Base-by-base conservation (phyloP, 1,140 invertebrate genomes). In the Drosophila lowei region DNA sequence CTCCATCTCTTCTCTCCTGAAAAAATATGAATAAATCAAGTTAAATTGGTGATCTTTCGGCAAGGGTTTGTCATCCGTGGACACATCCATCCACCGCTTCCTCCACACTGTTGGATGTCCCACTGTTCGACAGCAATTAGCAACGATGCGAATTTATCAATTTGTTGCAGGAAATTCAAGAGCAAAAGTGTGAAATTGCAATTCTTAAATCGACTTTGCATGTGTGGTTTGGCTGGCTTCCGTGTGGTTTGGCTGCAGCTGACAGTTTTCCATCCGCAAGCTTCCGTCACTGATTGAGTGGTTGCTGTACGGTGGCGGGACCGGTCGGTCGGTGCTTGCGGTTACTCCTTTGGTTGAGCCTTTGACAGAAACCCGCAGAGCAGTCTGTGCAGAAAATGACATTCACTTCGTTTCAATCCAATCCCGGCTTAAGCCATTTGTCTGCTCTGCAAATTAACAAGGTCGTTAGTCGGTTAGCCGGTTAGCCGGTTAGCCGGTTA, bases 221-320 rank as follows among this genome's bases (percentile, higher is more conserved):
- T 42, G 16, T 30, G 43, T 55, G 62, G 53, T 55, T 54, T 67
- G 49, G 15, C 62, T 55, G 49, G 55, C 65, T 47, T 62, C 55
- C 65, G 49, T 67, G 65, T 67, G 65, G 63, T 63, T 66, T 64
- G 47, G 30, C 63, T 68, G 63, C 63, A 57, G 23, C 64, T 56
- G 65, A 42, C 50, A 57, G 50, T 68, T 38, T 56, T 3, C 28
- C 43, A 47, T 7, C 25, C 25, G 6, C 28, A 43, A 43, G 63
- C 30, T 67, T 44, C 56, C 65, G 44, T 57, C 65, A 68, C 65
- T 68, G 64, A 68, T 68, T 68, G 68, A 57, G 62, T 68, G 65
- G 62, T 67, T 34, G 18, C 18, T n/a, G n/a, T 28, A 6, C 25
- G n/a, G 25, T 25, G 25, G 25, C 0, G 6, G 25, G 25, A 6